Evolutionary conservation across 2,888 invertebrate species (phyloP).

Genomic region (Loripinus fragilis): DNA sequence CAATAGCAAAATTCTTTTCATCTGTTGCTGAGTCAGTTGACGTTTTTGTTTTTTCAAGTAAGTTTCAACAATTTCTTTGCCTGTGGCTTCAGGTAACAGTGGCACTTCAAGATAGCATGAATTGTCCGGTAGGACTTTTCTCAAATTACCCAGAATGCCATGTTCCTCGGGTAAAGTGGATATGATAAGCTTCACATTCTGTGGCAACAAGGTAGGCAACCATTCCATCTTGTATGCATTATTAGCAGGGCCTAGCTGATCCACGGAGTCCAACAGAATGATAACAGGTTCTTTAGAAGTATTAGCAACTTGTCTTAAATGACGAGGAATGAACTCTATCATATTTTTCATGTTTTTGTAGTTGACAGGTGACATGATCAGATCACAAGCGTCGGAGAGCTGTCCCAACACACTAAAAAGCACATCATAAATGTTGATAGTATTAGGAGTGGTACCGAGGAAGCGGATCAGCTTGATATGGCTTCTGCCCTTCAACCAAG

Average conservation of each 20-base stretch:
- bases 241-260: constrained; percentile 72
- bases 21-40: constrained; percentile 69
- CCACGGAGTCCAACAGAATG: constrained; percentile 79
- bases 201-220: constrained; percentile 75
- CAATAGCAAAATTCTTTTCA: constrained; percentile 62
- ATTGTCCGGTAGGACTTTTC: constrained; percentile 62
- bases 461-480: constrained; percentile 68
- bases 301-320: constrained; percentile 68
- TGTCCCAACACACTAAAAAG: constrained; percentile 72
- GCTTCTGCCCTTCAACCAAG: constrained; percentile 64
- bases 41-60: constrained; percentile 67
- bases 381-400: constrained; percentile 66
- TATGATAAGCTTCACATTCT: constrained; percentile 74
- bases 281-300: constrained; percentile 70
- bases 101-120: constrained; percentile 72
- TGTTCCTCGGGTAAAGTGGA: constrained; percentile 75
- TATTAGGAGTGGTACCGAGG: constrained; percentile 74
- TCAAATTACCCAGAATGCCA: constrained; percentile 67
- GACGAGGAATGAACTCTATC: constrained; percentile 71
- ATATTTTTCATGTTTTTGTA: constrained; percentile 69
- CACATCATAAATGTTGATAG: constrained; percentile 69
- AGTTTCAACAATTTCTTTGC: constrained; percentile 69
- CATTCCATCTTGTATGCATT: constrained; percentile 75
- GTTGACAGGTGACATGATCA: constrained; percentile 75
- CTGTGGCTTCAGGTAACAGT: constrained; percentile 68